Evolutionary conservation across 2,888 invertebrate species (phyloP).

Genomic region (Physocephala rufipes): DNA sequence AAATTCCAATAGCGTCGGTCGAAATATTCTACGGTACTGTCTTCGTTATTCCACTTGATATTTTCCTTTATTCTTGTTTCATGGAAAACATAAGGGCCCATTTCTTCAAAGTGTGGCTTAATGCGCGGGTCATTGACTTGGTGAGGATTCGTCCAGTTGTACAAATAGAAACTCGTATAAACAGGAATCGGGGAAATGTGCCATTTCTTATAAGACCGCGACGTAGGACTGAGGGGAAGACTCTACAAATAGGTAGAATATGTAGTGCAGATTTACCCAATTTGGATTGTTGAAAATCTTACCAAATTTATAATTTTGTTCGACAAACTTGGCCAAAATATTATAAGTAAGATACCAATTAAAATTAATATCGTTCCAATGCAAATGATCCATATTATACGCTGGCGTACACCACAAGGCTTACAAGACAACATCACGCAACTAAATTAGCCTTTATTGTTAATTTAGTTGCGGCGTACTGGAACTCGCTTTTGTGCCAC

Average conservation of each 20-base stretch:
- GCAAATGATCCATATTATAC: conserved; percentile 58
- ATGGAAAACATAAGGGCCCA: conserved; percentile 71
- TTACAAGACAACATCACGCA: conserved; percentile 54
- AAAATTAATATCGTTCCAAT: conserved; percentile 48
- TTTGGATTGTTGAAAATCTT: conserved; percentile 21
- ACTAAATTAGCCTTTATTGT: no score
- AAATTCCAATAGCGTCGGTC: conserved; percentile 79
- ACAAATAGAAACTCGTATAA: conserved; percentile 77
- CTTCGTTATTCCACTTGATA: conserved; percentile 71
- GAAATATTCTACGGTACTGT: conserved; percentile 79
- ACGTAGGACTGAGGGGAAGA: conserved; percentile 71
- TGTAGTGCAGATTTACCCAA: not conserved
- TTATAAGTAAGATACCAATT: conserved; percentile 52
- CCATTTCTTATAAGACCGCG: conserved; percentile 78
- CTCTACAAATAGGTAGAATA: conserved; percentile 65
- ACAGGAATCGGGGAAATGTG: conserved; percentile 81
- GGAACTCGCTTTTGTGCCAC: no score
- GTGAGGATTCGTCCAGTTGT: conserved; percentile 80
- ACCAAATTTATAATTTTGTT: conserved; percentile 47
- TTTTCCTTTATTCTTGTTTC: conserved; percentile 62
- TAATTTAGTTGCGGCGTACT: no score
- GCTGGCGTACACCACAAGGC: conserved; percentile 56
- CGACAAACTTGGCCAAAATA: conserved; percentile 57
- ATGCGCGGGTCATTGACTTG: conserved; percentile 67
- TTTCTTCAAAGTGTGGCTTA: conserved; percentile 72